Percentiles rank a stretch among this genome's conserved stretches.
Evolutionary conservation across 1,140 invertebrate species (phyloP).

Genomic region (Akabosia matsudoensis): DNA sequence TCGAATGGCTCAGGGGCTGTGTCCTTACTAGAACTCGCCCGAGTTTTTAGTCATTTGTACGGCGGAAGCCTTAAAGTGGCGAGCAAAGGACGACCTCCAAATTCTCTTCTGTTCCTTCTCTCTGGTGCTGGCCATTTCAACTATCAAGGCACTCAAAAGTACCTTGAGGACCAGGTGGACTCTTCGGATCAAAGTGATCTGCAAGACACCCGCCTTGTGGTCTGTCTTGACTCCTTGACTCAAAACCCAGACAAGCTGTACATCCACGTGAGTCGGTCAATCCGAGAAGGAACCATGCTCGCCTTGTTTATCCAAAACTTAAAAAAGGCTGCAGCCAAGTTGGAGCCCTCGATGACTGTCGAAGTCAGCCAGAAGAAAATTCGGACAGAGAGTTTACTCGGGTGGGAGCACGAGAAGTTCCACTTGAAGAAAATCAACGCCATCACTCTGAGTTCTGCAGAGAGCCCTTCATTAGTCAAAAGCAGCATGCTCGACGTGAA

Average conservation of each 20-base stretch:
- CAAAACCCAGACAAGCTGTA: slow-evolving; percentile 61
- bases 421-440: slow-evolving; percentile 86
- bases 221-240: slow-evolving; percentile 86
- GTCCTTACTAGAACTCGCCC: slow-evolving; percentile 79
- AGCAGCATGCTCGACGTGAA: slow-evolving; percentile 63
- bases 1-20: slow-evolving; percentile 91
- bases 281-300: slow-evolving; percentile 76
- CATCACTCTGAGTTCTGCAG: slow-evolving; percentile 81
- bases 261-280: slow-evolving; percentile 94
- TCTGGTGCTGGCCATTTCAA: slow-evolving; percentile 92
- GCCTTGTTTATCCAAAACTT: slow-evolving; percentile 65
- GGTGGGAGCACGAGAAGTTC: slow-evolving; percentile 97
- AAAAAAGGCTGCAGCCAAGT: slow-evolving; percentile 57
- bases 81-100: slow-evolving; percentile 63
- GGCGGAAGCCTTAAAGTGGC: slow-evolving; percentile 49
- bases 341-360: slow-evolving; percentile 58
- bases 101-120: slow-evolving; percentile 80
- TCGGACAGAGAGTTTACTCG: slow-evolving; percentile 86
- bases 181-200: slow-evolving; percentile 49
- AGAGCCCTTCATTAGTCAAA: slow-evolving; percentile 56
- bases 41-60: slow-evolving; percentile 90
- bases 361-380: slow-evolving; percentile 94
- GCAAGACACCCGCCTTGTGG: slow-evolving; percentile 79
- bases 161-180: slow-evolving; percentile 90
- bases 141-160: slow-evolving; percentile 93